phyloP scores from a whole-genome alignment of 2,888 invertebrate species.

The Himalopsyche anomala region DNA sequence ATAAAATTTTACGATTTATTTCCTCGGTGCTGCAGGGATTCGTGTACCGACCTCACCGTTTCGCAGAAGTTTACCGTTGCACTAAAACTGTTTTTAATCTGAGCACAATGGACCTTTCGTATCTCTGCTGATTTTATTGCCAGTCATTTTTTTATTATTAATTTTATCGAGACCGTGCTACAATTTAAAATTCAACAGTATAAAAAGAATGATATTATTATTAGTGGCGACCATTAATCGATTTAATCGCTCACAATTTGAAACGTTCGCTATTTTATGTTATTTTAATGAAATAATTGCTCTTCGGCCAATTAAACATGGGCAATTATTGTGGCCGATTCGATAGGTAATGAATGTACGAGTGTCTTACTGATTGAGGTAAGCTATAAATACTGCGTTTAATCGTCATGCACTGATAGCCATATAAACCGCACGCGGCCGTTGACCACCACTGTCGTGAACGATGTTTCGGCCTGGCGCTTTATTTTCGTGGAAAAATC shows the following conservation, averaged over 20 bases:
- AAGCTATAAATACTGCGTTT: background rate
- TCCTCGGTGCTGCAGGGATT: background rate
- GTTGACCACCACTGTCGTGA: conserved; percentile 13
- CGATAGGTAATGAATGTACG: background rate
- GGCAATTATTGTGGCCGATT: background rate
- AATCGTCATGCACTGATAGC: conserved; percentile 25
- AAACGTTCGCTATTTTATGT: too few relatives aligned
- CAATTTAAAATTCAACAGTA: too few relatives aligned
- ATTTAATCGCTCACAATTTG: too few relatives aligned
- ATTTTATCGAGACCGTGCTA: too few relatives aligned
- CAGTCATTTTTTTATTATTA: too few relatives aligned
- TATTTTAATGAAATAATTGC: background rate
- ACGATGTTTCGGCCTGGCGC: background rate
- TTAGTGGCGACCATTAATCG: too few relatives aligned
- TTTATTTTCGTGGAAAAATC: too few relatives aligned
- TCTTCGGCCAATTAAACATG: background rate
- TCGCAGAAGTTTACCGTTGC: background rate
- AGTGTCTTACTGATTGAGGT: background rate
- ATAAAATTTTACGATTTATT: background rate
- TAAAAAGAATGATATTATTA: too few relatives aligned
- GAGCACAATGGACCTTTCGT: background rate
- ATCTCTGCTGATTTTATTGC: background rate
- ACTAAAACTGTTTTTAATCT: conserved; percentile 17
- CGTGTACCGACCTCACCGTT: background rate
- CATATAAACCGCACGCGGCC: background rate